A percentile compares a stretch with the other conserved stretches of the same genome.
Conservation (phyloP, 2,797 vertebrate species). For the Nasua narica region DNA sequence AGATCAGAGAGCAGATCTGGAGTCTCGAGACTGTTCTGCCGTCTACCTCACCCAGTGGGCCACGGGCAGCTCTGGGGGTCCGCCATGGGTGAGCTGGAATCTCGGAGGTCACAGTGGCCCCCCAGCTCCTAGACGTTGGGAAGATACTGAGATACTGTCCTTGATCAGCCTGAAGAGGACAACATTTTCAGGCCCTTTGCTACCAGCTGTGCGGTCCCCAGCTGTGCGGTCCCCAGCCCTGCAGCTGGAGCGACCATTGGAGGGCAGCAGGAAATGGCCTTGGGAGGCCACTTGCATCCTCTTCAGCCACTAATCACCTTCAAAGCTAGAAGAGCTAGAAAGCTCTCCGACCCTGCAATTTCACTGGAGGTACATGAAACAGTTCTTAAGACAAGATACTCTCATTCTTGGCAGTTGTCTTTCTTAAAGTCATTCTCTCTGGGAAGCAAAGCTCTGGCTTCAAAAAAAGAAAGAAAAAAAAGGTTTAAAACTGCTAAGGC, state of each 20-base stretch:
- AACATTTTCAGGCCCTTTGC: not conserved
- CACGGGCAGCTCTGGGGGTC: fast-evolving
- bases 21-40: not conserved
- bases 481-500: not conserved
- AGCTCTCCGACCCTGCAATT: not conserved
- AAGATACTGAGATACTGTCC: not conserved
- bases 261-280: not conserved
- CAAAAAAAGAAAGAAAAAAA: not conserved
- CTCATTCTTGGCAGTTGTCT: not conserved
- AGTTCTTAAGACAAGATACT: not conserved
- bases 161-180: not conserved
- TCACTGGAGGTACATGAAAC: not conserved
- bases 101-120: not conserved
- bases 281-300: not conserved
- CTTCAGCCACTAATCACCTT: not conserved
- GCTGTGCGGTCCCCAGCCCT: not conserved
- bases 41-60: not conserved
- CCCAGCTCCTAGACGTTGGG: not conserved
- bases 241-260: not conserved
- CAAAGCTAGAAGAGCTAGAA: no score
- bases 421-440: slow-evolving; percentile 23
- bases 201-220: not conserved
- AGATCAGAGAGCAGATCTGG: not conserved
- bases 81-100: not conserved
- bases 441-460: slow-evolving; percentile 19